Base-by-base conservation (phyloP, 2,888 invertebrate genomes). In the Heliconius ethilla region DNA sequence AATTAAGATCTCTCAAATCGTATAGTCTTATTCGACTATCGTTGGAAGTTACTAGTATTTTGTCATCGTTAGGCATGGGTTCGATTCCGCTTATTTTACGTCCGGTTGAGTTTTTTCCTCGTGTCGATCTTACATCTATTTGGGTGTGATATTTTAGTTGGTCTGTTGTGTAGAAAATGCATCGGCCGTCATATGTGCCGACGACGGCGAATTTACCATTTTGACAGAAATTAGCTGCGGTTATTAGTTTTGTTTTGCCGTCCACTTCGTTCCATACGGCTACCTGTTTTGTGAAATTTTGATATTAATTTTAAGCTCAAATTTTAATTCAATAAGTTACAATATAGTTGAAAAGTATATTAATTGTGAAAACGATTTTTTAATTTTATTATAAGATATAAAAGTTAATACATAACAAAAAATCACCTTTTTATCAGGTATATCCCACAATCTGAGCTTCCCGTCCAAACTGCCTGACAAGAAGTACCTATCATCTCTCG, bases 161-260 rank as follows among this genome's bases (percentile, higher is more conserved):
- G 95, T 99, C 99, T 0, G 99, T 99, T 62, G 97, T 98, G 94
- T 99, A 99, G 95, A 99, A 99, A 85, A 99, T 98, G 91, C 99
- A 99, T 67, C 99, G 96, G 0, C 99, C 99, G 92, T 99, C 99
- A 93, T 99, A 99, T 0, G 99, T 99, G 63, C 99, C 99, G 0
- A 99, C 99, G 0, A 99, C 99, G 0, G 99, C 99, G 93, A 99
- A 99, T 89, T 99, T 99, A 13, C 99, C 99, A 94, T 99, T 99
- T 89, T 98, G 98, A 87, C 99, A 99, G 93, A 99, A 99, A 91
- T 99, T 99, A 0, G 99, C 99, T 0, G 99, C 98, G 0, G 99
- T 99, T 87, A 99, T 99, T 18, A 99, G 95, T 87, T 98, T 98
- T 2, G 97, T 97, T 86, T 97, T 97, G n/a, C 98, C 98, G 89